Base-by-base conservation (phyloP, 2,797 vertebrate species). In the Labeo calbasu region DNA sequence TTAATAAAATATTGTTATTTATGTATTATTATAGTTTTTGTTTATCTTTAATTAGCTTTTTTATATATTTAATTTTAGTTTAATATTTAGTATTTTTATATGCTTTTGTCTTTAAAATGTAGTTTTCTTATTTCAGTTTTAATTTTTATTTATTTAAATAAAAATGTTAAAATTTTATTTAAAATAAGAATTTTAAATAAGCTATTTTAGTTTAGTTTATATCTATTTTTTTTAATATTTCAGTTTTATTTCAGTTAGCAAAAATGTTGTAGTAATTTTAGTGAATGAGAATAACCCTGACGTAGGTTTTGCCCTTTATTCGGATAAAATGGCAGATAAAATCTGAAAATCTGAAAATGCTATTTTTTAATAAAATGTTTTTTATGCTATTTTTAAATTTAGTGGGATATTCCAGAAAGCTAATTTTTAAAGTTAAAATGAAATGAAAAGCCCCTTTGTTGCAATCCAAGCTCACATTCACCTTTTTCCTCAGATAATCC, bases 111-210 rank as follows among this genome's bases (percentile, higher is more conserved):
- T 55, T 55, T 55, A 21, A 55, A 57, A 3, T 57, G 4, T 10
- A 1, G n/a, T 57, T 57, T 11, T n/a, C 3, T n/a, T 50, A 17
- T 71, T 50, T 9, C 14, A 9, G 13, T 8, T 70, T 46, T 15
- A 15, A n/a, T 15, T 50, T 71, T 25, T 9, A 50, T 5, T 17
- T 71, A 48, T 71, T n/a, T n/a, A n/a, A n/a, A n/a, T n/a, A n/a
- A n/a, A n/a, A n/a, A n/a, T n/a, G n/a, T n/a, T n/a, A n/a, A n/a
- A 32, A 1, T 3, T 3, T 3, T 3, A 1, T 32, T 3, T 32
- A 36, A 36, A 36, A 36, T 36, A 36, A 36, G 32, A 36, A 4
- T 36, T 36, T 36, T 36, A 36, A 36, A 36, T 36, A 36, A 36
- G 32, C 4, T 36, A 4, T 36, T 36, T 36, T 36, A 36, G 32